Conservation (phyloP, 2,888 invertebrate genomes). For the Globia sparganii region DNA sequence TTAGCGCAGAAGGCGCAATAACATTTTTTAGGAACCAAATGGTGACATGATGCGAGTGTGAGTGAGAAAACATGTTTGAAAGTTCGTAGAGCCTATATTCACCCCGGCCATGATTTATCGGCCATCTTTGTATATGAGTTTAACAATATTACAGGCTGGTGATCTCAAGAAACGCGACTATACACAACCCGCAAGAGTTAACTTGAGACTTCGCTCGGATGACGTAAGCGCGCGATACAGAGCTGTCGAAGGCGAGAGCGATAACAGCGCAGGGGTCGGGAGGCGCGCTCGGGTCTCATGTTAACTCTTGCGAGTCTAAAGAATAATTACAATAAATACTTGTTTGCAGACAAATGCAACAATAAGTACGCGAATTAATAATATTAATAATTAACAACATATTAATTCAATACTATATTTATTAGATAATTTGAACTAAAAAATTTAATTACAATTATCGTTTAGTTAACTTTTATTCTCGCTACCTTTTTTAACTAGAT, state of each 20-base stretch:
- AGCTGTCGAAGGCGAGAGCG: not conserved
- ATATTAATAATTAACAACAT: slow-evolving; percentile 29
- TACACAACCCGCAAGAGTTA: not conserved
- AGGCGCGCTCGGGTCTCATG: not conserved
- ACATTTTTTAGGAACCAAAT: not conserved
- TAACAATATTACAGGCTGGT: not conserved
- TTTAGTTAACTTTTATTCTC: slow-evolving; percentile 29
- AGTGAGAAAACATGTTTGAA: not conserved
- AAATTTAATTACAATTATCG: slow-evolving; percentile 20
- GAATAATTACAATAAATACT: slow-evolving; percentile 1
- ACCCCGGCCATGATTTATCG: too few species aligned
- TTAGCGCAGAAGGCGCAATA: not conserved
- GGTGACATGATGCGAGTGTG: not conserved
- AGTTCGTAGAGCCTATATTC: not conserved
- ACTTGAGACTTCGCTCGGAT: not conserved
- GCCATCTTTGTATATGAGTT: not conserved
- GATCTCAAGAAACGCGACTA: not conserved
- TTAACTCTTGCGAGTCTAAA: not conserved
- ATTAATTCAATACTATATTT: slow-evolving; percentile 24
- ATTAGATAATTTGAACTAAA: slow-evolving; percentile 18
- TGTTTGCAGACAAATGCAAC: slow-evolving; percentile 2
- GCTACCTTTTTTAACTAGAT: slow-evolving; percentile 33
- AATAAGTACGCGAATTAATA: not conserved
- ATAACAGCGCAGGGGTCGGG: not conserved
- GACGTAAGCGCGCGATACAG: too few species aligned